Base-by-base conservation (phyloP, 2,888 invertebrate species). In the Campopleginae sp. region DNA sequence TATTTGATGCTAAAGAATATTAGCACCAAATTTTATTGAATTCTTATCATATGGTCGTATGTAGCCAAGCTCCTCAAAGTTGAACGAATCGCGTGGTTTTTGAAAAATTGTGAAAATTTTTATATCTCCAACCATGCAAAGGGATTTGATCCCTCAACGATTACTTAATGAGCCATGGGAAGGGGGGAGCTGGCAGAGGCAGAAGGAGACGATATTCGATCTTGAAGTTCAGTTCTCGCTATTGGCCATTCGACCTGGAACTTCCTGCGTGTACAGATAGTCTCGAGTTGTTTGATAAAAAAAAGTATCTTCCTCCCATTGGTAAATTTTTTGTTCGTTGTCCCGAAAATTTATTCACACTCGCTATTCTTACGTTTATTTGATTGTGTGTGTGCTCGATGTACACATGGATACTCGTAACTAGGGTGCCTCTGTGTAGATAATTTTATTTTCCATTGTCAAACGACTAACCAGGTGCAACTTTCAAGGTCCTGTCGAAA, bases 391-490 rank as follows among this genome's bases (percentile, higher is more conserved):
- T 14, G 23, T 19, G 14, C 38, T 65, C 12, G 19, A 33, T 33
- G 19, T 42, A 7, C n/a, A 19, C 23, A n/a, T 17, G 65, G n/a
- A 42, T 65, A 23, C 12, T 33, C 58, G 54, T 65, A 65, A 80
- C 71, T 80, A 33, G 72, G 80, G 19, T 51, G 80, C 33, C 38
- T 48, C 58, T 58, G 12, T 63, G 38, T 54, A 75, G 68, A 79
- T 68, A 65, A 65, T 76, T 80, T 80, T 76, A 80, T 79, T 82
- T 76, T 76, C 82, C 75, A 82, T 85, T 82, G 85, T 85, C 78
- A 48, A 66, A 76, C 54, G 70, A 65, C 23, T 75, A 68, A 75
- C 85, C 85, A 85, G 85, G 85, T 85, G 85, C 85, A 76, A 79
- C 63, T 63, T 65, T 80, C 81, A 70, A 72, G 82, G 79, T 70